phyloP scores from a whole-genome alignment of 2,888 invertebrate genomes.

The Diaphora mendica region DNA sequence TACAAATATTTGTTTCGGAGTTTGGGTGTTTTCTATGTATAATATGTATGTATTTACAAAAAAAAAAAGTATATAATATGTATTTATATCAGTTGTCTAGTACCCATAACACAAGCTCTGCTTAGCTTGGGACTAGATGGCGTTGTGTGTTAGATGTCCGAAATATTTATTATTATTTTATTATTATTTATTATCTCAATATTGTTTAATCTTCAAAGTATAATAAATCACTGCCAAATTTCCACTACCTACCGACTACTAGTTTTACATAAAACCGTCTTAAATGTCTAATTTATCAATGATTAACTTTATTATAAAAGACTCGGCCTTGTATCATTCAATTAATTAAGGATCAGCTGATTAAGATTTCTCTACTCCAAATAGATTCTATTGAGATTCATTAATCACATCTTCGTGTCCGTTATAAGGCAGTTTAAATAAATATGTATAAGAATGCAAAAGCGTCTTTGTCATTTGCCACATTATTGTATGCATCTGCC shows the following conservation, averaged over 20 bases:
- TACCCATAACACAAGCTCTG: too few relatives aligned
- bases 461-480: not conserved
- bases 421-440: not conserved
- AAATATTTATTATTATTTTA: too few relatives aligned
- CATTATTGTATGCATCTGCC: too few relatives aligned
- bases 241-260: not conserved
- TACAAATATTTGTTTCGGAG: too few relatives aligned
- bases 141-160: too few relatives aligned
- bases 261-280: not conserved
- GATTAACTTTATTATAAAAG: conserved; percentile 11
- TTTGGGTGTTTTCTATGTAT: too few relatives aligned
- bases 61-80: too few relatives aligned
- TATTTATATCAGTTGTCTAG: too few relatives aligned
- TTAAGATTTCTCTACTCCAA: conserved; percentile 29
- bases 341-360: conserved; percentile 19
- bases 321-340: conserved; percentile 33
- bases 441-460: not conserved
- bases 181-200: too few relatives aligned
- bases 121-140: too few relatives aligned
- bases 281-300: not conserved
- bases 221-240: not conserved
- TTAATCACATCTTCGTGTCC: not conserved
- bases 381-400: conserved; percentile 16
- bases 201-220: not conserved
- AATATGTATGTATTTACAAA: too few relatives aligned